Base-by-base conservation (phyloP, 2,113 vertebrate species). In the Mustela lutreola region DNA sequence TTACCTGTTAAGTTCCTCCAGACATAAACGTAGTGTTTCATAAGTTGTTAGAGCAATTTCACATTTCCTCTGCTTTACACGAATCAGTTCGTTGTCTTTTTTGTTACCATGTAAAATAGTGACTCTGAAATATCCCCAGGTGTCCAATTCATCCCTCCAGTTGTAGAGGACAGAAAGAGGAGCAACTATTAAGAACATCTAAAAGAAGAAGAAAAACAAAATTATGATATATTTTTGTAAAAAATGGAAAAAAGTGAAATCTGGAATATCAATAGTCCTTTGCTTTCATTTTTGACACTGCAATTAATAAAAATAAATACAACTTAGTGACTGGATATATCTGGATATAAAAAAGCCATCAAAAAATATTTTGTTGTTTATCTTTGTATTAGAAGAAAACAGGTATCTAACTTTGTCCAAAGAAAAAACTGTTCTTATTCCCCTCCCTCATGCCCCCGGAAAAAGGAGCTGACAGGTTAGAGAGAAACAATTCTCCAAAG, bases 161-260 rank as follows among this genome's bases (percentile, higher is more conserved):
- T 99, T 99, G 96, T 99, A 99, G 56, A 99, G 99, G 87, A 99
- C 99, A 94, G 99, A 99, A 97, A 99, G 99, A 11, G 99, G 99
- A 33, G 99, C 99, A 97, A 99, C 99, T 97, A 99, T 99, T 48
- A 99, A 99, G 93, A 99, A 99, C 92, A 99, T 98, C 99, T 99
- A 95, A 84, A 97, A 71, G 42, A 91, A 94, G 28, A 90, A 78
- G 19, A 90, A 93, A 71, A 53, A 65, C 8, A 63, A 21, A 2
- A 53, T 82, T 53, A 45, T 62, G n/a, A 48, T 56, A 70, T 45
- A 81, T 73, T 85, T 45, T 78, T 83, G 60, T 48, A 14, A 56
- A 62, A 96, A 84, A 48, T 84, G 4, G 88, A 56, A 97, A 58
- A 22, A 58, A 39, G 15, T 91, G 62, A 96, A 97, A 93, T 86